Conservation (phyloP, 1,140 invertebrate species). For the Eupristina koningsbergeri region DNA sequence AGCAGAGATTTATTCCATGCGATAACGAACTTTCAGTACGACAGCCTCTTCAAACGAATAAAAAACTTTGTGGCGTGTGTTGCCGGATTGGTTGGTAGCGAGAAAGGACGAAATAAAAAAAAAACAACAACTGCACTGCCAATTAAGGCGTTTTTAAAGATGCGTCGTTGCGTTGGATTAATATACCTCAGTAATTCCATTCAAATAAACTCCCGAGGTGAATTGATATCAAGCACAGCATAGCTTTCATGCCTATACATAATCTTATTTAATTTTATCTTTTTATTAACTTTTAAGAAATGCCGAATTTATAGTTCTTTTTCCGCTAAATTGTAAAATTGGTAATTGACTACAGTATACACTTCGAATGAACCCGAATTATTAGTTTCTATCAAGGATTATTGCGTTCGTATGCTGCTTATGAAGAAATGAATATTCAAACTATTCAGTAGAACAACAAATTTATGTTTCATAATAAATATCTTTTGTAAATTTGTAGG, state of each 20-base stretch:
- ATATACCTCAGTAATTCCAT: slow-evolving; percentile 44
- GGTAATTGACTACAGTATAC: background rate
- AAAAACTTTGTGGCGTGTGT: slow-evolving; percentile 14
- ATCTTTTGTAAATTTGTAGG: too few species aligned
- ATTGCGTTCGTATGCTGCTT: too few species aligned
- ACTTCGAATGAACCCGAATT: background rate
- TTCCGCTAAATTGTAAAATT: background rate
- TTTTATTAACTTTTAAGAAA: background rate
- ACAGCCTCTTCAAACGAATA: slow-evolving; percentile 46
- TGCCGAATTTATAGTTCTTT: background rate
- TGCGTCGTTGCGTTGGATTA: slow-evolving; percentile 40
- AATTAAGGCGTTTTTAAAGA: slow-evolving; percentile 46
- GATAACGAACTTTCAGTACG: slow-evolving; percentile 42
- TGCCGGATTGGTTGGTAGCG: background rate
- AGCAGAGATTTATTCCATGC: slow-evolving; percentile 22
- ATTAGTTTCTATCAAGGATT: too few species aligned
- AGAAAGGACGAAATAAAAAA: slow-evolving; percentile 47
- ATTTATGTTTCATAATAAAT: too few species aligned
- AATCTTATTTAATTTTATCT: background rate
- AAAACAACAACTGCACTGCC: slow-evolving; percentile 28
- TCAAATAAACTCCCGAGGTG: background rate
- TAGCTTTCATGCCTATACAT: background rate
- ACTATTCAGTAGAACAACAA: too few species aligned
- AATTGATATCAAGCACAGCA: background rate
- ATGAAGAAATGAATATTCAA: too few species aligned